Percentiles rank a stretch among this genome's conserved stretches.
phyloP scores from a whole-genome alignment of 2,888 invertebrate species.

The Drosophila picticornis region DNA sequence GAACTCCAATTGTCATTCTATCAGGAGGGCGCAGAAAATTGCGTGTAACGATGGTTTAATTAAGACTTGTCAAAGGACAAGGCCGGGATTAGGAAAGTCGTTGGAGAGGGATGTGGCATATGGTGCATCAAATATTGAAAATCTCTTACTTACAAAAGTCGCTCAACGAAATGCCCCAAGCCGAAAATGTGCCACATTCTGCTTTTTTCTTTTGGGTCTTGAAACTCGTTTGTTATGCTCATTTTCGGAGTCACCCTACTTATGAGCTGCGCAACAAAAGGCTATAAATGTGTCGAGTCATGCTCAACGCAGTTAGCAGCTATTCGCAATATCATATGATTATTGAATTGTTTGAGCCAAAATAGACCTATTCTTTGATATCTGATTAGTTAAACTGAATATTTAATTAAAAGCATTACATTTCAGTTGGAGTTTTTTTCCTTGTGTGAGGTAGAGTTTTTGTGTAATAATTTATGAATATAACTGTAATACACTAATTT shows the following conservation, averaged over 20 bases:
- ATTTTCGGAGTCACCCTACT: not conserved
- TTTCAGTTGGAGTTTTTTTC: not conserved
- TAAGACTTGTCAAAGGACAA: conserved; percentile 55
- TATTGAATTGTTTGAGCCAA: not conserved
- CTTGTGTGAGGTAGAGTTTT: not conserved
- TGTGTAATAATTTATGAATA: not conserved
- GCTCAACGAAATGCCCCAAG: conserved; percentile 9
- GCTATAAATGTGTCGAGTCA: conserved; percentile 1
- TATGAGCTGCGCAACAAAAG: not conserved
- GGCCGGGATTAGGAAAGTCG: not conserved
- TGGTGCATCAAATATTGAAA: conserved; percentile 43
- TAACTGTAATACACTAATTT: not conserved
- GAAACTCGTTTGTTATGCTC: conserved; percentile 4
- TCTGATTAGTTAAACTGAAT: not conserved
- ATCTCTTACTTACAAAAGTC: conserved; percentile 36
- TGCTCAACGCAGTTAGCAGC: not conserved
- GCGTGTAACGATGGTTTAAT: conserved; percentile 74
- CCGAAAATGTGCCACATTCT: not conserved
- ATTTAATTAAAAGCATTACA: not conserved
- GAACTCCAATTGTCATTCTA: conserved; percentile 60
- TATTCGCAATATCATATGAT: not conserved
- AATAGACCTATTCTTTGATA: not conserved
- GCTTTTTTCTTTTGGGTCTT: not conserved
- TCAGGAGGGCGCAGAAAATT: conserved; percentile 55
- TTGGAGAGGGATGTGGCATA: not conserved